Evolutionary conservation across 2,888 invertebrate genomes (phyloP), one percentile per base, ranked within the genome.

Genomic region (Dione vanillae): DNA sequence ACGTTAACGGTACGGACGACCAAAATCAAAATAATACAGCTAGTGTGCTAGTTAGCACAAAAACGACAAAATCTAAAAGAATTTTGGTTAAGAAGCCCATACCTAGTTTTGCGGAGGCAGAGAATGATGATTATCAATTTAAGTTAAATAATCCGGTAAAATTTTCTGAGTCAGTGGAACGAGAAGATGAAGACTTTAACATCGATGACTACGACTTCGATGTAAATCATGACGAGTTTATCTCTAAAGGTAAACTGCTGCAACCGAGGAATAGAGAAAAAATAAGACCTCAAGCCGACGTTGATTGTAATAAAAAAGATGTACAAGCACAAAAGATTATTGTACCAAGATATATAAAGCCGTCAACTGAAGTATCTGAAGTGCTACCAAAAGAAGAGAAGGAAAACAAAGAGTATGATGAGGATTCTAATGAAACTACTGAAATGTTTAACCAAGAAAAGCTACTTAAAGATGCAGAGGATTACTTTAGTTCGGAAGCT

Each of bases 111-210:
- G 83, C 80, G 12, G 89, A 89, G 12, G 73, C 82, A 1, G 86
- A 88, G 67, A 86, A 88, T 9, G 87, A 87, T 19, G 87, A 91
- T 67, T 89, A 89, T 74, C 86, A 88, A 78, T 77, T 77, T 20
- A 85, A 83, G 74, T 80, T 72, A 56, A 83, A 76, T 67, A 74
- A 78, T 67, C 80, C 81, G 0, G 66, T 77, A 2, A 79, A 78
- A 67, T 72, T 80, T 3, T 69, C 74, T 10, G 88, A 89, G 65
- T 87, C 89, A 0, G 81, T 80, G 2, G 91, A 91, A 49, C 83
- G 88, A 64, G 92, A 91, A 79, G 91, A 92, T 35, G 89, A 91
- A 76, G 92, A 92, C 70, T 92, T 91, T 52, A 90, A 85, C 77
- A 69, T 91, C 14, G 83, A 85, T 11, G 92, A 92, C 74, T 92